A percentile compares a stretch with the other conserved stretches of the same genome.
Conservation (phyloP, 2,888 invertebrate genomes). For the Quadriops clusia region DNA sequence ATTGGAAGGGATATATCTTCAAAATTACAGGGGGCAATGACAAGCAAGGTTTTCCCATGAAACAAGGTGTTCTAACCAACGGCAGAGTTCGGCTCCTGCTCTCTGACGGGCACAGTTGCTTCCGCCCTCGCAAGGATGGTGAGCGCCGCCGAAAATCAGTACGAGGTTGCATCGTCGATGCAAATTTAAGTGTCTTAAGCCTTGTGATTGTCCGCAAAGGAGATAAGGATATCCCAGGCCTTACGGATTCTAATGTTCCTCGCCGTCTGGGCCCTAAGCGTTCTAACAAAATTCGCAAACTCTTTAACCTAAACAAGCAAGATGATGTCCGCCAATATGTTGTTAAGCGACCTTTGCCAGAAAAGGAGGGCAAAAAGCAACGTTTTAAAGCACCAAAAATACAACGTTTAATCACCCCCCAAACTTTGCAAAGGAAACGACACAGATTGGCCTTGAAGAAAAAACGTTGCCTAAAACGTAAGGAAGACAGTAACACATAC, state of each 20-base stretch:
- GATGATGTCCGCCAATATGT: slow-evolving; percentile 72
- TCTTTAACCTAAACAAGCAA: slow-evolving; percentile 64
- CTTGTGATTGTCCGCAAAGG: slow-evolving; percentile 91
- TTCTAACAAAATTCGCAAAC: slow-evolving; percentile 64
- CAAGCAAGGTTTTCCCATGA: slow-evolving; percentile 99
- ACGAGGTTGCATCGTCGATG: slow-evolving; percentile 95
- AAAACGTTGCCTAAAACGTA: slow-evolving; percentile 49
- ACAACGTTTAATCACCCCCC: slow-evolving; percentile 66
- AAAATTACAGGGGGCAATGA: slow-evolving; percentile 95
- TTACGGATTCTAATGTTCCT: slow-evolving; percentile 72
- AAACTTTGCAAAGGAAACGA: slow-evolving; percentile 56
- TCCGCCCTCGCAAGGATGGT: slow-evolving; percentile 82
- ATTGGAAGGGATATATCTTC: slow-evolving; percentile 96
- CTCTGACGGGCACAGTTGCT: slow-evolving; percentile 89
- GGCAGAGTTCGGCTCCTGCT: slow-evolving; percentile 87
- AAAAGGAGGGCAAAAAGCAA: slow-evolving; percentile 48
- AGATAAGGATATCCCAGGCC: slow-evolving; percentile 48
- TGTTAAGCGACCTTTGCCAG: slow-evolving; percentile 51
- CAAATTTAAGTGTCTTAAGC: slow-evolving; percentile 85
- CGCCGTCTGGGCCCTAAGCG: slow-evolving; percentile 67
- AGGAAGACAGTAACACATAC: slow-evolving; percentile 60
- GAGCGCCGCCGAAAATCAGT: slow-evolving; percentile 96
- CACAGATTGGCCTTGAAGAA: slow-evolving; percentile 59
- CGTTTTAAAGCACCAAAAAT: slow-evolving; percentile 65
- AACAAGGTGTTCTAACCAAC: slow-evolving; percentile 92